Percentiles rank a stretch among this genome's conserved stretches.
phyloP scores from a whole-genome alignment of 2,797 vertebrate species.

The Gobionotothen gibberifrons region DNA sequence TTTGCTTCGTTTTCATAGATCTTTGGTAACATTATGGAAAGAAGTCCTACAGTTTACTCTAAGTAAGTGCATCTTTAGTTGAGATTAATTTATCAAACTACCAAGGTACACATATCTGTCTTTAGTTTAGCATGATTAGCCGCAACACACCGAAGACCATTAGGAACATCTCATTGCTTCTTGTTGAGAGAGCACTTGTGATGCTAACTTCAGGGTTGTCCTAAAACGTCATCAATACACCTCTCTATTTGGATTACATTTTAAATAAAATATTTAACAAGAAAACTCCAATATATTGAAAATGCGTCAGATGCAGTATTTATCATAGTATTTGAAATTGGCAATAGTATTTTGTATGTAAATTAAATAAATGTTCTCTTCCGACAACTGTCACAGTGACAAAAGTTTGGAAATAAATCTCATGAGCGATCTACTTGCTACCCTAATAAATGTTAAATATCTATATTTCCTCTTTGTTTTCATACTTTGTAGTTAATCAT shows the following conservation, averaged over 20 bases:
- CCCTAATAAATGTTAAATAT: conserved; percentile 1
- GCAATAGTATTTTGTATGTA: conserved; percentile 11
- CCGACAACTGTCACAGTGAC: conserved; percentile 21
- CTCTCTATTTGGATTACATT: conserved; percentile 12
- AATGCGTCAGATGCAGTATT: conserved; percentile 22
- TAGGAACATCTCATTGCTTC: too few relatives aligned
- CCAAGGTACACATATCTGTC: not conserved
- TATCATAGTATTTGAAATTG: conserved; percentile 14
- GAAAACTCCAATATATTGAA: conserved; percentile 16
- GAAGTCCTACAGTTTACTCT: not conserved
- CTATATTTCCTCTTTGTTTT: conserved; percentile 24
- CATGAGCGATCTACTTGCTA: conserved; percentile 16
- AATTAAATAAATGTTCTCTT: conserved; percentile 18
- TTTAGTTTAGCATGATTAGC: too few relatives aligned
- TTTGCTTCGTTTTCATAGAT: too few relatives aligned
- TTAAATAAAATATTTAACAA: not conserved
- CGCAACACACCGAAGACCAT: too few relatives aligned
- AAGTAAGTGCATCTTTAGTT: conserved; percentile 1
- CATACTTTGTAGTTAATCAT: not conserved
- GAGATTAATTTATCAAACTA: conserved; percentile 4
- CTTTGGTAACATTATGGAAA: not conserved
- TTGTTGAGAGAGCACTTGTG: too few relatives aligned
- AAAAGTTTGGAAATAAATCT: conserved; percentile 26
- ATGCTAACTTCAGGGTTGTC: too few relatives aligned
- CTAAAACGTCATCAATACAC: too few relatives aligned